Percentiles rank a stretch among this genome's conserved stretches.
Conservation (phyloP, 2,888 invertebrate genomes). For the Chironomus riparius region DNA sequence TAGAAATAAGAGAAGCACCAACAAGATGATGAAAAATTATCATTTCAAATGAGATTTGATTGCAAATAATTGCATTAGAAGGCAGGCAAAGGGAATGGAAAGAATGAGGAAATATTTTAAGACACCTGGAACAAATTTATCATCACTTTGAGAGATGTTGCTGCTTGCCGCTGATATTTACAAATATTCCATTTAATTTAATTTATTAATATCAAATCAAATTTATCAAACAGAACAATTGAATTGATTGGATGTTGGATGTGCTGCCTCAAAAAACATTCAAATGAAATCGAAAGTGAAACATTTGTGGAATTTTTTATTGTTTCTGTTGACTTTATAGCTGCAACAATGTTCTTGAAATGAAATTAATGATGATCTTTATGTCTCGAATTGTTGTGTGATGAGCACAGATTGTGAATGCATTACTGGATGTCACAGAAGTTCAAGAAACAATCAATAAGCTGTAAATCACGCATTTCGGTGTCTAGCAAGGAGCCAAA, state of each 20-base stretch:
- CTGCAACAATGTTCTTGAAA: not conserved
- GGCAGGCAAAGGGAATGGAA: too few species aligned
- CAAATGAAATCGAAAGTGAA: slow-evolving; percentile 8
- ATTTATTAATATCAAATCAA: too few species aligned
- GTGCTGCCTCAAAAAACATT: not conserved
- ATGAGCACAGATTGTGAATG: too few species aligned
- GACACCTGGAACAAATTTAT: slow-evolving; percentile 1
- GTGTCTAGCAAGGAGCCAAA: too few species aligned
- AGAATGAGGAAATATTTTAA: not conserved
- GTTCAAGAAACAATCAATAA: too few species aligned
- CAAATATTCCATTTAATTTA: too few species aligned
- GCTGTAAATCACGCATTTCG: too few species aligned
- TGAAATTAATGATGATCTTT: too few species aligned
- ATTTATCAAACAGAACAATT: too few species aligned
- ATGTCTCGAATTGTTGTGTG: too few species aligned
- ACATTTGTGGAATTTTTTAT: not conserved
- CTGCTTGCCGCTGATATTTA: not conserved
- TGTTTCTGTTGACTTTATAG: not conserved
- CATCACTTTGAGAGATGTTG: not conserved
- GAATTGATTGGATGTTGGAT: not conserved
- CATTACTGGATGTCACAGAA: too few species aligned
- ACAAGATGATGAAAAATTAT: not conserved
- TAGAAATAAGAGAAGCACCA: not conserved
- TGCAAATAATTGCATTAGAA: not conserved
- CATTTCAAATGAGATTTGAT: not conserved